Evolutionary conservation across 2,113 vertebrate species (phyloP), one percentile per base, ranked within the genome.

Genomic region (Neopipo cinnamomea): DNA sequence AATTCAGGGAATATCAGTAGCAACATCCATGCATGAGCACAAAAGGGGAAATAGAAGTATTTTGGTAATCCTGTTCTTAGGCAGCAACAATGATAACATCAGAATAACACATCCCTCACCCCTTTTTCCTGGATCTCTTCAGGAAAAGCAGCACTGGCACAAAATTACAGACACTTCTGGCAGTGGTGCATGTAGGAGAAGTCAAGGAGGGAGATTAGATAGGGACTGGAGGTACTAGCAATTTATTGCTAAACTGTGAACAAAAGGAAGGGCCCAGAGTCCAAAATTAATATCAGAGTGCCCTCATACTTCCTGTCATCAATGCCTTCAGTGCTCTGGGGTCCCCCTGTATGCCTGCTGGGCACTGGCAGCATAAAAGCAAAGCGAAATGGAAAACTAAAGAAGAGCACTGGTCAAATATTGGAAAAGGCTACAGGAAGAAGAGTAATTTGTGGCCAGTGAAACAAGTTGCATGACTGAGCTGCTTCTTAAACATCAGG

Each of bases 1-100:
- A 96, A 93, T 97, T 89, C 80, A 47, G 80, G 85, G 85, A 96
- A 88, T 97, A 97, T 98, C 96, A 93, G 58, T 83, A 73, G 71
- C 85, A 97, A 96, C 97, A 97, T 96, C 96, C 83, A 2, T 91
- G 85, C 81, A 63, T 30, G 33, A 92, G 55, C 76, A 97, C 96
- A 96, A 92, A 97, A 92, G 88, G 33, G 31, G 47, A 68, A 92
- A 88, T 4, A 61, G 71, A 76, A 86, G 63, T 58, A 39, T 84
- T 92, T 83, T 76, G 53, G 76, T 52, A 35, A 92, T 91, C 66
- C 63, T 61, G 19, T 46, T 73, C 76, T 79, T 63, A 49, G 79
- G 56, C 78, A 68, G 37, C 6, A 21, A 27, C 50, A 70, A 52
- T 25, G 80, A 70, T 92, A 92, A 77, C 44, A 39, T 50, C 73